Conservation (phyloP, 2,888 invertebrate species). For the Harpalus rubripes region DNA sequence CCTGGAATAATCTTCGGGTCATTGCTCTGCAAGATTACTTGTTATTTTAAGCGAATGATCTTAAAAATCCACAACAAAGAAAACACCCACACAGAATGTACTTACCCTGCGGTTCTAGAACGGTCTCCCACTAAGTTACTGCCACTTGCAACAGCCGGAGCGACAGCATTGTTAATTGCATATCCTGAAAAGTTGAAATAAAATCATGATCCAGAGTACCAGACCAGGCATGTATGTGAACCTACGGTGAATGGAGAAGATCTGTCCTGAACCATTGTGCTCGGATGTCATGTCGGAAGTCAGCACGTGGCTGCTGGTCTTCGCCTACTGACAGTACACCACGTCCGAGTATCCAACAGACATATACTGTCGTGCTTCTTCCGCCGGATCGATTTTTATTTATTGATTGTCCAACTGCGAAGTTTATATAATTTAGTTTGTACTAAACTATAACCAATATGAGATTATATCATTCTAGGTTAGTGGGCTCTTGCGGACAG, state of each 20-base stretch:
- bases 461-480: slow-evolving; percentile 62
- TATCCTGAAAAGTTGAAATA: slow-evolving; percentile 60
- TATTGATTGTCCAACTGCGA: slow-evolving; percentile 60
- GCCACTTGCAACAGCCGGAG: slow-evolving; percentile 66
- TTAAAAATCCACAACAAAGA: not conserved
- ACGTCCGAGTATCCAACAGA: slow-evolving; percentile 41
- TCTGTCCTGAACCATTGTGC: slow-evolving; percentile 56
- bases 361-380: slow-evolving; percentile 40
- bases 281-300: slow-evolving; percentile 38
- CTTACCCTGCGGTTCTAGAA: slow-evolving; percentile 79
- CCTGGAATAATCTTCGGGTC: slow-evolving; percentile 14
- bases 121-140: slow-evolving; percentile 78
- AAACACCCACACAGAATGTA: slow-evolving; percentile 34
- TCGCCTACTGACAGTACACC: slow-evolving; percentile 47
- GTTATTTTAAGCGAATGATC: not conserved
- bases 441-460: slow-evolving; percentile 65
- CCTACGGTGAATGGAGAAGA: slow-evolving; percentile 62
- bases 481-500: slow-evolving; percentile 38
- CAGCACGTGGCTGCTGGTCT: slow-evolving; percentile 17
- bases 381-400: slow-evolving; percentile 62
- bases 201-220: slow-evolving; percentile 11
- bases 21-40: slow-evolving; percentile 22
- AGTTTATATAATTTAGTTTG: slow-evolving; percentile 61
- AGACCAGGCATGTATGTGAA: not conserved
- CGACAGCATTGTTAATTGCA: slow-evolving; percentile 61